Percentiles rank a stretch among this genome's conserved stretches.
These are phyloP conservation scores for Chloroceryle amazona DNA, from an alignment of 2,797 vertebrate genomes.

Conservation along the genomic window DNA sequence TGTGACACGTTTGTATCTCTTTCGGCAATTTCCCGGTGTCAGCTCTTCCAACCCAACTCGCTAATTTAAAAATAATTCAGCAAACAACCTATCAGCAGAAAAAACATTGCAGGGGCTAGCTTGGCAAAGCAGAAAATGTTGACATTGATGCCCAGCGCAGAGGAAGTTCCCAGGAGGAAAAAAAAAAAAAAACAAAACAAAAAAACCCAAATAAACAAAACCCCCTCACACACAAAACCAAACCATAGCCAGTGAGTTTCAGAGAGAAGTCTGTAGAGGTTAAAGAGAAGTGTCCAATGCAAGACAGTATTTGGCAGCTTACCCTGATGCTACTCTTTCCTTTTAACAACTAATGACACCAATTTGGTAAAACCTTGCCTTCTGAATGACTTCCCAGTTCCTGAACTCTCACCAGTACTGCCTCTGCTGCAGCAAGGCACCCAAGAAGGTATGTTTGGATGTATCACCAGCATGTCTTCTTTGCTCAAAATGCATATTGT, in stretches of 20 bases:
- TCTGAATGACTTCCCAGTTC: neutral
- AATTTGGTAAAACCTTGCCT: neutral
- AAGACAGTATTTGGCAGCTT: neutral
- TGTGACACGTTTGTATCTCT: rapidly evolving
- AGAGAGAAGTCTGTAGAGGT: neutral
- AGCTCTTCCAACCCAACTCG: neutral
- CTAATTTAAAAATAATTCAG: neutral
- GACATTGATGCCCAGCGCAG: neutral
- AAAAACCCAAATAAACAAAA: neutral
- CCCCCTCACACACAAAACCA: neutral
- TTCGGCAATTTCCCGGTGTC: neutral
- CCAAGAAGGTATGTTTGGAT: neutral
- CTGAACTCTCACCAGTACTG: neutral
- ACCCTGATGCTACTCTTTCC: neutral
- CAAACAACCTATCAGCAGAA: neutral
- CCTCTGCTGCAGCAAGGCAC: neutral
- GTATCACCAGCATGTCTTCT: neutral
- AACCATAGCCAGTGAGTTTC: neutral
- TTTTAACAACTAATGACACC: neutral
- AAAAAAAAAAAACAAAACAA: no score
- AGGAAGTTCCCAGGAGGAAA: neutral
- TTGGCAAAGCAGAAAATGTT: neutral
- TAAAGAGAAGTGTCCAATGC: neutral
- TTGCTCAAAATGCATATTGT: neutral
- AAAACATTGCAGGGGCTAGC: neutral